Evolutionary conservation across 1,140 invertebrate species (phyloP), one percentile per base, ranked within the genome.

Genomic region (Anastrepha ludens): DNA sequence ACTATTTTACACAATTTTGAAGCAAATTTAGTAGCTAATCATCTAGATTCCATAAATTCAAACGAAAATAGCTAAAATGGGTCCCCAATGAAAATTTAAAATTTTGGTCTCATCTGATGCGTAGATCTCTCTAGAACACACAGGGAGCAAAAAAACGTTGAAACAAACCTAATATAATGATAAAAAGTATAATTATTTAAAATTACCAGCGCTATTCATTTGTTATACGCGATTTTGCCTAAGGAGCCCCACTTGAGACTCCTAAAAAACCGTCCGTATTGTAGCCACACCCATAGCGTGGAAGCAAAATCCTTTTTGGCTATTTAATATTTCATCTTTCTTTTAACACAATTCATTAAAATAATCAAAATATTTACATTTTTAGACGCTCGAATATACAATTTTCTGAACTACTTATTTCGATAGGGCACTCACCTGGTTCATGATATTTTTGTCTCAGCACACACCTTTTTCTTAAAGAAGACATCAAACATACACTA

Each of bases 31-130:
- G 87, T 67, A 85, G 87, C 65, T 89, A 89, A 90, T 89, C 89
- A 89, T 90, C 88, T 87, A 81, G 90, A 90, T 90, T 88, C 87
- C 47, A 85, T 20, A 88, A 95, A 94, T 96, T 95, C 93, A 94
- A 94, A 94, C 91, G 94, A 90, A 96, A 95, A 95, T 96, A 96
- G 93, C 95, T 93, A 96, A 96, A 96, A 96, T 95, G 96, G 96
- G 96, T 96, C 95, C 94, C 93, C 90, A 91, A 92, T 89, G 87
- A 88, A 92, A 91, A 94, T 93, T 93, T 88, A 89, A 94, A 96
- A 94, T 94, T 94, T 90, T 89, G 89, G 90, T 85, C 88, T 89
- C 89, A 87, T 87, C 44, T 88, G 90, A 90, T 88, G 89, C 89
- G 88, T 90, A 60, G 88, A 60, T 89, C 88, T 86, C 62, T 90